These are phyloP conservation scores for Alviniconcha marisindica DNA, from an alignment of 1,140 invertebrate genomes.

Conservation along the genomic window DNA sequence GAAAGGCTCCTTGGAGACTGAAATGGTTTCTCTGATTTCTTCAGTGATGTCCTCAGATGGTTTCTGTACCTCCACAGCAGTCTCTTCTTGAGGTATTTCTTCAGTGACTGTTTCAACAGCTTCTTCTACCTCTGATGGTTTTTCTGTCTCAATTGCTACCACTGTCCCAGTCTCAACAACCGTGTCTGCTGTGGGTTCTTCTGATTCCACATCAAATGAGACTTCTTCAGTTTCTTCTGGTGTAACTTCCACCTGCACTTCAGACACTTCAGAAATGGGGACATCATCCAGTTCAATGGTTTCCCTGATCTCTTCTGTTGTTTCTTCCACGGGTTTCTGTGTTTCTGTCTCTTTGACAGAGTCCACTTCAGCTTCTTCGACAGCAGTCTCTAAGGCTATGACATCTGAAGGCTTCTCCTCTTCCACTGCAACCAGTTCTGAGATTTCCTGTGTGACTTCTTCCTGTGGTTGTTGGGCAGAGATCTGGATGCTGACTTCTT, in stretches of 20 bases:
- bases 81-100: background rate
- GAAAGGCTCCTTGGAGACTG: conserved; percentile 13
- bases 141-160: conserved; percentile 44
- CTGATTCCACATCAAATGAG: conserved; percentile 35
- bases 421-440: conserved; percentile 43
- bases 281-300: conserved; percentile 45
- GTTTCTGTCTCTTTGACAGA: conserved; percentile 33
- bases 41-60: conserved; percentile 35
- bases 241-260: conserved; percentile 36
- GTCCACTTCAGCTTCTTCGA: conserved; percentile 14
- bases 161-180: conserved; percentile 36
- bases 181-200: conserved; percentile 46
- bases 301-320: conserved; percentile 46
- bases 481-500: conserved; percentile 31
- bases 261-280: conserved; percentile 42
- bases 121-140: conserved; percentile 45
- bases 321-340: conserved; percentile 51
- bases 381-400: conserved; percentile 20
- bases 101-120: conserved; percentile 27
- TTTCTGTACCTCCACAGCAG: conserved; percentile 15
- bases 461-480: conserved; percentile 36
- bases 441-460: conserved; percentile 42
- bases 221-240: conserved; percentile 45
- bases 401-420: conserved; percentile 38
- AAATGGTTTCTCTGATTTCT: conserved; percentile 44